These are phyloP conservation scores for Bimastos eiseni DNA, from an alignment of 2,888 invertebrate species.

Conservation along the genomic window DNA sequence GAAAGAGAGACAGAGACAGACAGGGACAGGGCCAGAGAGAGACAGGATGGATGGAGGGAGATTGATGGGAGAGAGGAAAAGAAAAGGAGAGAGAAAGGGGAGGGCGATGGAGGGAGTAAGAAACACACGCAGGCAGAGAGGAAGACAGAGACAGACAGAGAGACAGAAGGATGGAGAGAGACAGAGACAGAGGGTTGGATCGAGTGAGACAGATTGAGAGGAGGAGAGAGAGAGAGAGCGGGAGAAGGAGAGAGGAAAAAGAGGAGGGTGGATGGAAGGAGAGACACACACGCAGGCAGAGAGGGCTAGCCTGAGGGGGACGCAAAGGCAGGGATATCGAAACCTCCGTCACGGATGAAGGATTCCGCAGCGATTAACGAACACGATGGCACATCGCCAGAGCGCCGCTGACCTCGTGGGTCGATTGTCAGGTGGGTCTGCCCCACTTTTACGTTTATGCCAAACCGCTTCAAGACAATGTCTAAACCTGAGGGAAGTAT, in stretches of 20 bases:
- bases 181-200: too few species aligned
- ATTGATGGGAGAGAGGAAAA: too few species aligned
- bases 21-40: too few species aligned
- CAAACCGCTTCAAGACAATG: neutral
- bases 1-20: too few species aligned
- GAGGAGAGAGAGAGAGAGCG: too few species aligned
- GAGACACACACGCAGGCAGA: neutral
- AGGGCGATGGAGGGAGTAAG: too few species aligned
- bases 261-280: neutral
- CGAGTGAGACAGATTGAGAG: neutral
- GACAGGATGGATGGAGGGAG: too few species aligned
- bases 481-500: neutral
- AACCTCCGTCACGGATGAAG: neutral
- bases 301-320: neutral
- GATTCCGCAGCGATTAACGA: neutral
- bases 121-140: too few species aligned
- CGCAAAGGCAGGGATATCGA: neutral
- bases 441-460: neutral
- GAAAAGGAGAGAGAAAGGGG: too few species aligned
- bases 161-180: neutral
- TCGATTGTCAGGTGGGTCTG: neutral
- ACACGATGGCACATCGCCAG: neutral
- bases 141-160: too few species aligned
- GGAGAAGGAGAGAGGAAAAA: too few species aligned
- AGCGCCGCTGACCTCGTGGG: neutral